Evolutionary conservation across 1,140 invertebrate species (phyloP), one percentile per base, ranked within the genome.

Genomic region (Theocolax elegans): DNA sequence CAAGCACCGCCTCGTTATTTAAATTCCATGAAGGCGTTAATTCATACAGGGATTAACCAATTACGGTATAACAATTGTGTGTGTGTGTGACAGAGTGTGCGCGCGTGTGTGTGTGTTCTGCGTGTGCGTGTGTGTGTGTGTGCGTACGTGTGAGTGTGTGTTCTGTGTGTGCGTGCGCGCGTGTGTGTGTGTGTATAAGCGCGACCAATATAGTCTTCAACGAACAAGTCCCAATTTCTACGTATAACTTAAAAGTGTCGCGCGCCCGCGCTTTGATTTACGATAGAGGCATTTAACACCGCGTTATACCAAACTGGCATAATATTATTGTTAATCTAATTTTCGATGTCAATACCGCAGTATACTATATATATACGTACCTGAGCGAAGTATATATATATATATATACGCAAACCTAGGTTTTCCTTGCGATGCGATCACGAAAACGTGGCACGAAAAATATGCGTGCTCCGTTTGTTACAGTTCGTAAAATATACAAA

Each of bases 261-360:
- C 3, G 2, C 1, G 35, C 1, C 1, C 3, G 31, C 31, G 6
- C 44, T n/a, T n/a, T 63, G 60, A 63, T 63, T 63, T 63, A 63
- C 60, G 29, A 17, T 17, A 1, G 17, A n/a, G 2, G 31, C 35
- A 21, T 13, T 17, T 58, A 13, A 23, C 17, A 13, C 17, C 7
- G 62, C 35, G 17, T 72, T 58, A n/a, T n/a, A 66, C 63, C 42
- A 42, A 9, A 27, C 12, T n/a, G 29, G 44, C 54, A 44, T 60
- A 66, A 44, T 44, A 66, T 72, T 35, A 62, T 72, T 67, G 42
- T 48, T 72, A 62, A 72, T 64, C 27, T 64, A 72, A 27, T 71
- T 72, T 73, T 64, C 51, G 40, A 31, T 51, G 29, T 31, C 15
- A 65, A 74, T 35, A 38, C 21, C 17, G 9, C 21, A 8, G 31